Evolutionary conservation across 2,113 vertebrate species (phyloP), one percentile per base, ranked within the genome.

Genomic region (Melanerpes aurifrons): DNA sequence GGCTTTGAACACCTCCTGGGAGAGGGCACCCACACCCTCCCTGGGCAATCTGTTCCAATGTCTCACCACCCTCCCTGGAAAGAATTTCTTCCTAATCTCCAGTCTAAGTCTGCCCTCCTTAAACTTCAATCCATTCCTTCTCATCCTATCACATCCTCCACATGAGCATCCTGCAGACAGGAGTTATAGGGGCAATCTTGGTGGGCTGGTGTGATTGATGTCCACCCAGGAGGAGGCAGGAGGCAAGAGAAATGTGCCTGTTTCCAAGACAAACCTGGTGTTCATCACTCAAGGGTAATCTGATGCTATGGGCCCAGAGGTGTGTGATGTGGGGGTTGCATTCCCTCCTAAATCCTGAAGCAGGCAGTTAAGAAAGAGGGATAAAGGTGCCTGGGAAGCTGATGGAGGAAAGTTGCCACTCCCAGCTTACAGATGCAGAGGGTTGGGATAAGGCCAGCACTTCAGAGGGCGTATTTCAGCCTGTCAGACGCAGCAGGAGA

Each of bases 281-380:
- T 95, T 93, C 71, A 87, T 91, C 92, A 90, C 73, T 87, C 85
- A 76, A 16, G 3, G 25, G 67, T 56, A 84, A 82, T 87, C 89
- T 90, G 91, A 93, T 76, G 72, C 90, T 93, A 92, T 92, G 71
- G 82, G 97, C 91, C 92, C 77, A 48, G 82, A 48, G 21, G 82
- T 54, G 32, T 15, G 15, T 24, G 47, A 86, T 88, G 97, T 40
- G 91, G 96, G 96, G 95, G 96, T 96, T 97, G 96, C 89, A 95
- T 90, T 81, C 87, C 94, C 80, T 92, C 89, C 66, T 28, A 32
- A 70, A 94, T 93, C 96, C 96, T 89, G 66, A 68, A 89, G 57
- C 57, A 56, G 26, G 68, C 32, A 68, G 69, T 82, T 67, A 13
- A 10, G 10, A 83, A 68, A 69, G 81, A 89, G 93, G 67, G 79